Evolutionary conservation across 2,113 vertebrate genomes (phyloP).

Genomic region (Hemibagrus wyckioides): DNA sequence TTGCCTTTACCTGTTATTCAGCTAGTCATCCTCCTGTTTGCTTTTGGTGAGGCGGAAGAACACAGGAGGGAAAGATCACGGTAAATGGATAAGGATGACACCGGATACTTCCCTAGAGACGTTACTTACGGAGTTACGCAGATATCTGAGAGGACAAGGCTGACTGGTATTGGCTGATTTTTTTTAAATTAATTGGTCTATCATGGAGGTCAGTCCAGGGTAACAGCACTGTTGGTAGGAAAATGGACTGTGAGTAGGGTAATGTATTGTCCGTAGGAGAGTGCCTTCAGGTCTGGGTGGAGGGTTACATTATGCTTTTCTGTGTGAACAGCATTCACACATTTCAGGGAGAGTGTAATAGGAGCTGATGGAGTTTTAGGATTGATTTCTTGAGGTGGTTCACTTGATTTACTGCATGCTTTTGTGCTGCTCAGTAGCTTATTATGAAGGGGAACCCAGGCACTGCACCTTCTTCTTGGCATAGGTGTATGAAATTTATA

Average conservation of each 20-base stretch:
- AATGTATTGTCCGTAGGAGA: neutral
- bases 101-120: slow-evolving; percentile 7
- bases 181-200: slow-evolving; percentile 7
- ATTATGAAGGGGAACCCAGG: neutral
- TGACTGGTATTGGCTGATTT: neutral
- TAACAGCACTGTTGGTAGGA: neutral
- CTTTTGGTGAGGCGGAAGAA: neutral
- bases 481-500: neutral
- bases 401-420: neutral
- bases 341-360: neutral
- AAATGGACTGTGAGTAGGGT: neutral
- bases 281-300: neutral
- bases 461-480: neutral
- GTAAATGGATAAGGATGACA: slow-evolving; percentile 7
- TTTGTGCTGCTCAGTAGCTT: neutral
- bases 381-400: neutral
- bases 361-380: neutral
- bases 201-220: neutral
- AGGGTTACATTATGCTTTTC: neutral
- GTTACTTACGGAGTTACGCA: neutral
- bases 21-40: neutral
- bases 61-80: neutral
- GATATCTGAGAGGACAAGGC: neutral
- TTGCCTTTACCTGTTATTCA: slow-evolving; percentile 13
- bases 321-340: neutral